Conservation (phyloP, 2,113 vertebrate species). For the Gulo gulo region DNA sequence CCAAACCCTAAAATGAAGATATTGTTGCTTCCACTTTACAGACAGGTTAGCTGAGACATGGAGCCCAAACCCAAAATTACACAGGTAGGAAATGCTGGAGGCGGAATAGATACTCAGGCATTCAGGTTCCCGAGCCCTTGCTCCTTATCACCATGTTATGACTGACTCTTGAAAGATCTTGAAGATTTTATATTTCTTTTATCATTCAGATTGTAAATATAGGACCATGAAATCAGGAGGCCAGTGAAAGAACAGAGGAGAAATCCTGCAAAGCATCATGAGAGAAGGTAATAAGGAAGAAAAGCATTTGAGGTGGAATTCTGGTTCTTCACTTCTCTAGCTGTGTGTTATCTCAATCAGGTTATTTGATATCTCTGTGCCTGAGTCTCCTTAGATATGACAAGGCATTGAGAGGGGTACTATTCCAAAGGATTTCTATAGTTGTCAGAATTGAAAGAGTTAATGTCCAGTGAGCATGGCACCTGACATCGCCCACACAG, state of each 20-base stretch:
- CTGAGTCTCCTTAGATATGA: not conserved
- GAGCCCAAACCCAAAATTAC: not conserved
- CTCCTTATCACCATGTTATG: not conserved
- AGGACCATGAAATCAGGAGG: not conserved
- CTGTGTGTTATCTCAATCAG: not conserved
- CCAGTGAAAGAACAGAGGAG: not conserved
- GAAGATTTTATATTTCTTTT: not conserved
- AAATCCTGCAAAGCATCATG: not conserved
- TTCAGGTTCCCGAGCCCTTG: not conserved
- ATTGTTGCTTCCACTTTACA: not conserved
- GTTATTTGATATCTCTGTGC: not conserved
- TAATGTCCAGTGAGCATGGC: not conserved
- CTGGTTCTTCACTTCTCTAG: not conserved
- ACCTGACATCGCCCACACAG: not conserved
- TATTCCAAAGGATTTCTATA: not conserved
- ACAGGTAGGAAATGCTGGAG: not conserved
- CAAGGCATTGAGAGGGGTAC: not conserved
- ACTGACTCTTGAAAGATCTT: not conserved
- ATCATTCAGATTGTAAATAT: not conserved
- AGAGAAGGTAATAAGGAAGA: not conserved
- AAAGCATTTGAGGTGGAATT: not conserved
- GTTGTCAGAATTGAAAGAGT: not conserved
- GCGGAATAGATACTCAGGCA: not conserved
- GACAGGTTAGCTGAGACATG: not conserved
- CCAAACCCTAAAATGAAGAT: not conserved